phyloP scores from a whole-genome alignment of 2,797 vertebrate genomes.

The Syndactyla subalaris region DNA sequence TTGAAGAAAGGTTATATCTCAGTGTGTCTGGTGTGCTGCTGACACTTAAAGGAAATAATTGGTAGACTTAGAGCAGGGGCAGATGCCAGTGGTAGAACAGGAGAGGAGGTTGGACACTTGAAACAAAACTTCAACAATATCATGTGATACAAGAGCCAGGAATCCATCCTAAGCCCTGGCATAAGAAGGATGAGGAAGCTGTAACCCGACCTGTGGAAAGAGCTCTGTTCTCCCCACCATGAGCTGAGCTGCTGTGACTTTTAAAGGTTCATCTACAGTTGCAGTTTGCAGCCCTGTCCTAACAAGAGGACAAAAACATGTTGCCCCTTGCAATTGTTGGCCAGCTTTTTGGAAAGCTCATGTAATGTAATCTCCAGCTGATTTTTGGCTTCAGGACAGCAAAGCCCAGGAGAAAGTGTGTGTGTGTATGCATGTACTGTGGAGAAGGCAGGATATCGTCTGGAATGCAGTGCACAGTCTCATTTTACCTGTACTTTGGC shows the following conservation, averaged over 20 bases:
- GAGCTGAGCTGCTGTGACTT: neutral
- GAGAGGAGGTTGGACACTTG: neutral
- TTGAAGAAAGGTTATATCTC: constrained; percentile 75
- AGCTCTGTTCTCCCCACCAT: neutral
- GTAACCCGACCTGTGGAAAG: neutral
- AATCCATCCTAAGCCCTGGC: neutral
- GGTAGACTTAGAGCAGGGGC: constrained; percentile 67
- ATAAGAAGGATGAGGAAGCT: neutral
- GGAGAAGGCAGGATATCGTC: neutral
- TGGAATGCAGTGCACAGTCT: constrained; percentile 30
- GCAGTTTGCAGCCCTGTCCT: neutral
- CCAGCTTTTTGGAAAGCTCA: neutral
- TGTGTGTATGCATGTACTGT: neutral
- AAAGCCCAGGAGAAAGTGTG: neutral
- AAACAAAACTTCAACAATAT: neutral
- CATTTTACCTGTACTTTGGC: constrained; percentile 56
- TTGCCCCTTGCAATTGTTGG: neutral
- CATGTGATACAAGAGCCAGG: neutral
- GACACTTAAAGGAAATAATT: constrained; percentile 80
- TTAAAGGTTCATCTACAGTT: neutral
- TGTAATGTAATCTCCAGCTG: neutral
- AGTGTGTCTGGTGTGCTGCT: constrained; percentile 61
- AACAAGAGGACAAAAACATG: neutral
- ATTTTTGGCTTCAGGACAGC: neutral
- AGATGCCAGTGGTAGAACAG: constrained; percentile 40